These are phyloP conservation scores for Carabus problematicus DNA, from an alignment of 2,888 invertebrate species.

Conservation along the genomic window DNA sequence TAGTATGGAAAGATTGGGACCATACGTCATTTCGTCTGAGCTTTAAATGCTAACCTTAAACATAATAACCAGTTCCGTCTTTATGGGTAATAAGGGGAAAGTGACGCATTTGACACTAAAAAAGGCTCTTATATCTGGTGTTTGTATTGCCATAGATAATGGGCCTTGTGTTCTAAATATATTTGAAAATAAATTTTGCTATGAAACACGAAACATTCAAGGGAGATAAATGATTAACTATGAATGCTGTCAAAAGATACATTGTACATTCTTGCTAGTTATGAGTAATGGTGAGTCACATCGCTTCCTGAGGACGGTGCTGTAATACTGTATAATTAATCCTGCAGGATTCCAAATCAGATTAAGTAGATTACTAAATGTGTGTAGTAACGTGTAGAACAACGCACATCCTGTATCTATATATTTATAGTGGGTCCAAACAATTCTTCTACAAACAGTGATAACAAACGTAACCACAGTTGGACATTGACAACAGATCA, in stretches of 20 bases:
- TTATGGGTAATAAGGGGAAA: too few species aligned
- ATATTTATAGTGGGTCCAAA: slow-evolving; percentile 42
- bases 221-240: background rate
- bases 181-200: background rate
- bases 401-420: slow-evolving; percentile 37
- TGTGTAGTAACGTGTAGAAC: slow-evolving; percentile 34
- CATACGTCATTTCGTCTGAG: slow-evolving; percentile 40
- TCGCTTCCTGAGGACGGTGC: background rate
- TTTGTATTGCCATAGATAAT: too few species aligned
- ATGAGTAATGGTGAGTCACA: background rate
- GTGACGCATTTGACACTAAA: too few species aligned
- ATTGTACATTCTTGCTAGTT: background rate
- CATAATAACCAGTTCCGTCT: background rate
- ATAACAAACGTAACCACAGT: slow-evolving; percentile 21
- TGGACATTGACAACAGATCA: background rate
- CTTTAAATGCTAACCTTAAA: slow-evolving; percentile 29
- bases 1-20: slow-evolving; percentile 38
- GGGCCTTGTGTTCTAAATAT: background rate
- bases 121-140: too few species aligned
- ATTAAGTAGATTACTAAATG: slow-evolving; percentile 23
- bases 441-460: slow-evolving; percentile 34
- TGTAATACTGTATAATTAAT: slow-evolving; percentile 8
- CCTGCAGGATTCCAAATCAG: slow-evolving; percentile 28
- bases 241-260: background rate
- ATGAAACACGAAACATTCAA: background rate